Evolutionary conservation across 2,888 invertebrate species (phyloP), one percentile per base, ranked within the genome.

Genomic region (Ormyrus pomaceus): DNA sequence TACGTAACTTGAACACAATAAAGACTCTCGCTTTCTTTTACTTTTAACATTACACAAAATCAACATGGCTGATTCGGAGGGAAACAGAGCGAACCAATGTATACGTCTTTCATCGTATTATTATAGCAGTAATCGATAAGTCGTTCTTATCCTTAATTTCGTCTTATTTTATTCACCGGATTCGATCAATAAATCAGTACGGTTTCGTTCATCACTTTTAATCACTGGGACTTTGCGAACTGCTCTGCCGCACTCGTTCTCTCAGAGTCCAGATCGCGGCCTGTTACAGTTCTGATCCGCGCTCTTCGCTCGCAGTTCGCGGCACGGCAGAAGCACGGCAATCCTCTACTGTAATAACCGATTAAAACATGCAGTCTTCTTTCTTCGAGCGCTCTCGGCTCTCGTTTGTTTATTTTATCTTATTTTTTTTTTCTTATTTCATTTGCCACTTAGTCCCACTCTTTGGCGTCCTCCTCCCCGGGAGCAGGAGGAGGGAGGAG

Each of bases 41-140:
- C 51, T 66, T 48, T 71, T 82, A 84, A 83, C 82, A 82, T 72
- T 80, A 83, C 82, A 82, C 71, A 84, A 87, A 87, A 86, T 86
- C 84, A 86, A 86, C 87, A 86, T 84, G 85, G 84, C 85, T 84
- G 81, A 86, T 84, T 85, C 81, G 83, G 82, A 85, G 83, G 83
- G 84, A 83, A 85, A 85, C 82, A 73, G 76, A 80, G 78, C 82
- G 80, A 82, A 82, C 73, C 73, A 80, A 77, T 74, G 75, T 78
- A 71, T 75, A 77, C 73, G 73, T 78, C 70, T 58, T 73, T 73
- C 64, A 51, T 50, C 74, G 65, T 73, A 69, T 61, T 65, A 74
- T 78, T 61, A 34, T 34, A 71, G 77, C 74, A 66, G 64, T 81
- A 45, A 79, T 68, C 56, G 59, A 55, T 68, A 79, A 81, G 81